Conservation (phyloP, 2,113 vertebrate genomes). For the Apaloderma vittatum region DNA sequence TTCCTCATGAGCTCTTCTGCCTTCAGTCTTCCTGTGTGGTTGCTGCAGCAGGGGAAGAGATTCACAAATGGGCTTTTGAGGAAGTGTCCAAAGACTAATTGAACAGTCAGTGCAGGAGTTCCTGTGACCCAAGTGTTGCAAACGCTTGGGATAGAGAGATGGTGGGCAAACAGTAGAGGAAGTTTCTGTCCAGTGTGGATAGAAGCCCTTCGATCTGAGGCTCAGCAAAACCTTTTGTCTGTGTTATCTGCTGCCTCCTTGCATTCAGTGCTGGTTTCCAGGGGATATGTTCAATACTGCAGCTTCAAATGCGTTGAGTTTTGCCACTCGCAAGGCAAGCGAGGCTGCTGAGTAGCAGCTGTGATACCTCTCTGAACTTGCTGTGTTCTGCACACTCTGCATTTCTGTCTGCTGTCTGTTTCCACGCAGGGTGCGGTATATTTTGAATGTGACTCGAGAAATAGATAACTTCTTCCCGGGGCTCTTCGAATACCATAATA, state of each 20-base stretch:
- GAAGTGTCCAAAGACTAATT: background rate
- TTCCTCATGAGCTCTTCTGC: background rate
- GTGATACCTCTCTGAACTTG: background rate
- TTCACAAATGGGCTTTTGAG: background rate
- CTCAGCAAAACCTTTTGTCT: background rate
- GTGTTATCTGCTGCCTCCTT: background rate
- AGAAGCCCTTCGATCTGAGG: background rate
- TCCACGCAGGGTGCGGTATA: constrained; percentile 88
- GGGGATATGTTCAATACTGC: background rate
- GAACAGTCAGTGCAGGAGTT: background rate
- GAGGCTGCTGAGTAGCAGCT: background rate
- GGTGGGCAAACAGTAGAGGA: background rate
- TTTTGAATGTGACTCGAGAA: constrained; percentile 96
- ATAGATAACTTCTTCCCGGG: constrained; percentile 99
- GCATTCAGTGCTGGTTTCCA: background rate
- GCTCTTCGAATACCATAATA: constrained; percentile 96
- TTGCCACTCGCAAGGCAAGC: background rate
- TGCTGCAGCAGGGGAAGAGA: background rate
- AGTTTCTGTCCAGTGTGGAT: background rate
- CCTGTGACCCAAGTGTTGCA: background rate
- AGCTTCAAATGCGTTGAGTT: background rate
- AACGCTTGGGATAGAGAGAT: background rate
- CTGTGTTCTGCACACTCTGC: background rate
- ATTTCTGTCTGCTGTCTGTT: background rate
- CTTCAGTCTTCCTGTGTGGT: background rate